Evolutionary conservation across 2,888 invertebrate species (phyloP).

Genomic region (Hirudinaria manillensis): DNA sequence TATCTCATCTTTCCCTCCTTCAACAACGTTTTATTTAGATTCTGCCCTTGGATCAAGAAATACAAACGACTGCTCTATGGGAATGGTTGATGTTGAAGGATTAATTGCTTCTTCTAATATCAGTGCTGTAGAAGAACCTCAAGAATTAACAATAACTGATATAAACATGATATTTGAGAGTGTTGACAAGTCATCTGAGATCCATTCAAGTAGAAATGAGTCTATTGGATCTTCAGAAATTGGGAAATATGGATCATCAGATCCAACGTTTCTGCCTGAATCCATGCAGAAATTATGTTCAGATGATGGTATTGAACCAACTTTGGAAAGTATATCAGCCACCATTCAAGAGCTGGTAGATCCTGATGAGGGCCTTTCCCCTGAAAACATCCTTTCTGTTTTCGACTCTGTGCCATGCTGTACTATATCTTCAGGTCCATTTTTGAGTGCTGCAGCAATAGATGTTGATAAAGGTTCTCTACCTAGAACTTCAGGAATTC

Average conservation of each 20-base stretch:
- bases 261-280: conserved; percentile 15
- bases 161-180: conserved; percentile 26
- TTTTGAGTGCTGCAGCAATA: background rate
- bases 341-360: conserved; percentile 25
- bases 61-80: conserved; percentile 13
- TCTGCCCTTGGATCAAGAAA: conserved; percentile 6
- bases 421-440: background rate
- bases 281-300: conserved; percentile 29
- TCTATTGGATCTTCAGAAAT: background rate
- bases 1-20: background rate
- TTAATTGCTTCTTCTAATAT: conserved; percentile 20
- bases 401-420: background rate
- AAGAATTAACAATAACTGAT: conserved; percentile 23
- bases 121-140: background rate
- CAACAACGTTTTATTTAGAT: conserved; percentile 3
- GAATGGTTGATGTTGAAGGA: conserved; percentile 16
- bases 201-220: background rate
- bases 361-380: conserved; percentile 15
- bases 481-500: background rate
- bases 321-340: conserved; percentile 22
- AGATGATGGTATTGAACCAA: conserved; percentile 21
- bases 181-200: conserved; percentile 6
- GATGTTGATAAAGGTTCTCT: too few species aligned
- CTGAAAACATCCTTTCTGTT: conserved; percentile 23
- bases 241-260: conserved; percentile 1